Evolutionary conservation across 1,140 invertebrate genomes (phyloP).

Genomic region (Aphaenogaster rudis): DNA sequence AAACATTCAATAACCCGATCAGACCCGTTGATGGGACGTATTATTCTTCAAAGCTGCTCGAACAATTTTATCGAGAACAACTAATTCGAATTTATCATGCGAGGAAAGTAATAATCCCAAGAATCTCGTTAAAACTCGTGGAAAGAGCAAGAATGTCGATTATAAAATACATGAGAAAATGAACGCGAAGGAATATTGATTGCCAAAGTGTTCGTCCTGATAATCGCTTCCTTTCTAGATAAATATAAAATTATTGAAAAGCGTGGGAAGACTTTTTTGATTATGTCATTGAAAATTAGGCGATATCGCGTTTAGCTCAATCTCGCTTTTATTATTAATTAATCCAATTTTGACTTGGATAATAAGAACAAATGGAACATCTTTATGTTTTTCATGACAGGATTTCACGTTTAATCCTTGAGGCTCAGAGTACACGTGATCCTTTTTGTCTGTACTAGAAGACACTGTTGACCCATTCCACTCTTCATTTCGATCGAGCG

Average conservation of each 20-base stretch:
- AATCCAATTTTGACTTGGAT: background rate
- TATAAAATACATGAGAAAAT: background rate
- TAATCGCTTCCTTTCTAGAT: background rate
- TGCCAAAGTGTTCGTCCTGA: background rate
- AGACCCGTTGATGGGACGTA: slow-evolving; percentile 12
- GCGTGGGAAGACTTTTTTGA: background rate
- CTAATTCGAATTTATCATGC: slow-evolving; percentile 35
- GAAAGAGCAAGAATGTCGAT: background rate
- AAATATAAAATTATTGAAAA: slow-evolving; percentile 6
- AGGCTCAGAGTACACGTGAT: background rate
- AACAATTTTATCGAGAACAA: slow-evolving; percentile 19
- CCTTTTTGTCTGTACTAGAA: background rate
- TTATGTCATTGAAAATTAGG: background rate
- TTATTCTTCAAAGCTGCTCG: slow-evolving; percentile 12
- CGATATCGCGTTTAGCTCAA: background rate
- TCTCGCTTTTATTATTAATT: background rate
- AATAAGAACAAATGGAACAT: background rate
- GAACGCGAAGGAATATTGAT: background rate
- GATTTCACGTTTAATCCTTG: background rate
- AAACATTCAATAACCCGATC: slow-evolving; percentile 46
- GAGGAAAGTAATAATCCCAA: background rate
- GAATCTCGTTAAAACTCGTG: slow-evolving; percentile 30
- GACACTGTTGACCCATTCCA: slow-evolving; percentile 27
- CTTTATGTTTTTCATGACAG: background rate
- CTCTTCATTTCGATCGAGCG: slow-evolving; percentile 31